These are phyloP conservation scores for Agrotis clavis DNA, from an alignment of 2,888 invertebrate genomes.

Conservation along the genomic window DNA sequence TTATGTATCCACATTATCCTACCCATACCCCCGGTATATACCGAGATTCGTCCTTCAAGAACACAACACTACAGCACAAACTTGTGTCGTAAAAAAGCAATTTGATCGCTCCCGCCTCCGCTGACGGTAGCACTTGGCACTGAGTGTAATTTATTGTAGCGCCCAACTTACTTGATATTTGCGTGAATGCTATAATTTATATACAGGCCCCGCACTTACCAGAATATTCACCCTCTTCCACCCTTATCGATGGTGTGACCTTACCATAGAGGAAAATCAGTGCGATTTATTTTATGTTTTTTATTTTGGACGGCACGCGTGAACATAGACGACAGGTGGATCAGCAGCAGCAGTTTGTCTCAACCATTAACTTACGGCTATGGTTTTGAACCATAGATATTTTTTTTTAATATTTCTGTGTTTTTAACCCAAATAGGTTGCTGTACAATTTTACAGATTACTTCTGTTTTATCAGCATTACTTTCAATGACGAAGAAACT, in stretches of 20 bases:
- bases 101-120: constrained; percentile 47
- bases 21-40: not conserved
- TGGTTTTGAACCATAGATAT: not conserved
- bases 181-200: constrained; percentile 49
- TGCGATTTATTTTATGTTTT: no score
- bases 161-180: constrained; percentile 51
- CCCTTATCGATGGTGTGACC: constrained; percentile 9
- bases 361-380: not conserved
- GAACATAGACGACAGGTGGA: not conserved
- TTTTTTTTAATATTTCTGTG: no score
- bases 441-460: no score
- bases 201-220: constrained; percentile 34
- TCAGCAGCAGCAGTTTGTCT: not conserved
- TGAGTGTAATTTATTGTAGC: constrained; percentile 54
- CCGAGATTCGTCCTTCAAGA: constrained; percentile 8
- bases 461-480: no score
- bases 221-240: constrained; percentile 24
- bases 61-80: constrained; percentile 39
- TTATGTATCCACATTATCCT: no score
- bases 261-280: no score
- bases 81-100: constrained; percentile 60
- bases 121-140: constrained; percentile 33
- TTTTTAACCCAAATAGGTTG: not conserved
- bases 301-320: no score
- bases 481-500: no score